Conservation (phyloP, 2,888 invertebrate species). For the Chydorus sphaericus region DNA sequence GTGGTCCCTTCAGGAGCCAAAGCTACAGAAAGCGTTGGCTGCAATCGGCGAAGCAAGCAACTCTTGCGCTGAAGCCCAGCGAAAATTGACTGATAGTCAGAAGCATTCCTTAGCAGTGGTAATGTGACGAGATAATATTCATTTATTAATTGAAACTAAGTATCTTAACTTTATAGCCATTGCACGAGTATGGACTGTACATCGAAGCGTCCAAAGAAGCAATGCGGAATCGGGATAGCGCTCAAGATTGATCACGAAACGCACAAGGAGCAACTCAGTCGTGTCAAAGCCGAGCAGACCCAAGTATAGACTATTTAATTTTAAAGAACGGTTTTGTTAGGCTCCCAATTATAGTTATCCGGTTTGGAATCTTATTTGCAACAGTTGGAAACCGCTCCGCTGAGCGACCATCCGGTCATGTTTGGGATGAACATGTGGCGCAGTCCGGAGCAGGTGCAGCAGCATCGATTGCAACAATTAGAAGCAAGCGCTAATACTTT, state of each 20-base stretch:
- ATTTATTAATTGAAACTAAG: neutral
- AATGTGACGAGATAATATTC: neutral
- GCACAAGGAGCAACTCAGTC: conserved; percentile 44
- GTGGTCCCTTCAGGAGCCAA: conserved; percentile 44
- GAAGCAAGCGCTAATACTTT: conserved; percentile 23
- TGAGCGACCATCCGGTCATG: conserved; percentile 27
- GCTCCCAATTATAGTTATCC: neutral
- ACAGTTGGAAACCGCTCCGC: conserved; percentile 22
- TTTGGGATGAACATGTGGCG: conserved; percentile 40
- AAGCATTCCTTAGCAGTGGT: conserved; percentile 18
- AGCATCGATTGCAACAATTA: conserved; percentile 32
- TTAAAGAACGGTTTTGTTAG: neutral
- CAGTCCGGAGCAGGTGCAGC: conserved; percentile 37
- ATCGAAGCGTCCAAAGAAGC: conserved; percentile 47
- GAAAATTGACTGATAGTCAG: conserved; percentile 29
- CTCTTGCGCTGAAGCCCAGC: conserved; percentile 32
- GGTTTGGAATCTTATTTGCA: too few species aligned
- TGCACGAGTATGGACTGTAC: conserved; percentile 46
- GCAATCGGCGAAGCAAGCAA: conserved; percentile 11
- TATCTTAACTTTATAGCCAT: conserved; percentile 25
- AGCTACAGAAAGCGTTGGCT: conserved; percentile 26
- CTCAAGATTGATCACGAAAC: conserved; percentile 48
- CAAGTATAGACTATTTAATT: conserved; percentile 32
- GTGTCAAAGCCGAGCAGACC: conserved; percentile 44
- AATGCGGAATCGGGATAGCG: conserved; percentile 42